These are phyloP conservation scores for Epinephelus malabaricus DNA, from an alignment of 2,797 vertebrate genomes.

Conservation along the genomic window DNA sequence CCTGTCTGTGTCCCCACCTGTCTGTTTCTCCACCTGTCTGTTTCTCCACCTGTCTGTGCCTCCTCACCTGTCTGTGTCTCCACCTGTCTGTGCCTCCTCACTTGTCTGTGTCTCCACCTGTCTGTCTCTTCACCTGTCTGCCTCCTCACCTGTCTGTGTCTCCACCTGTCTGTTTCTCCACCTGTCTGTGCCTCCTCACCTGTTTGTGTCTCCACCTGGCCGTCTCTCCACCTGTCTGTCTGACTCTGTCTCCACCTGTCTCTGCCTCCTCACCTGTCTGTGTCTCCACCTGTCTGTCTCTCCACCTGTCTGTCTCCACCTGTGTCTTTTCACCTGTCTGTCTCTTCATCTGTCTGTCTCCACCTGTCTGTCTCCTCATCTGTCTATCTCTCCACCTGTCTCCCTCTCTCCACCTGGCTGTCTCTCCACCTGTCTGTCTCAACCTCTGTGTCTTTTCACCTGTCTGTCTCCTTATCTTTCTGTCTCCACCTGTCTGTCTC, in stretches of 20 bases:
- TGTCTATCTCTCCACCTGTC: background rate
- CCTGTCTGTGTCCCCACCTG: background rate
- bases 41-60: background rate
- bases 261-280: background rate
- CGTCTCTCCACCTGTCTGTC: background rate
- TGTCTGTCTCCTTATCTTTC: slow-evolving; percentile 5
- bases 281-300: no score
- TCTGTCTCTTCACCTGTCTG: background rate
- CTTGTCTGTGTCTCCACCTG: slow-evolving; percentile 1
- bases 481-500: background rate
- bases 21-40: background rate
- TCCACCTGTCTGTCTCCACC: no score
- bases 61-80: slow-evolving; percentile 69
- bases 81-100: no score
- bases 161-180: slow-evolving; percentile 55
- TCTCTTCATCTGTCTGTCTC: background rate
- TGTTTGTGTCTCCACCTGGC: background rate
- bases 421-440: background rate
- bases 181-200: no score
- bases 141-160: background rate
- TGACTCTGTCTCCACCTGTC: background rate
- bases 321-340: background rate
- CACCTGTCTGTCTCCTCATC: background rate
- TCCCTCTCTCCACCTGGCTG: slow-evolving; percentile 71
- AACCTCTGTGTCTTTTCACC: background rate